These are phyloP conservation scores for Ammodramus savannarum DNA, from an alignment of 2,113 vertebrate genomes.

Conservation along the genomic window DNA sequence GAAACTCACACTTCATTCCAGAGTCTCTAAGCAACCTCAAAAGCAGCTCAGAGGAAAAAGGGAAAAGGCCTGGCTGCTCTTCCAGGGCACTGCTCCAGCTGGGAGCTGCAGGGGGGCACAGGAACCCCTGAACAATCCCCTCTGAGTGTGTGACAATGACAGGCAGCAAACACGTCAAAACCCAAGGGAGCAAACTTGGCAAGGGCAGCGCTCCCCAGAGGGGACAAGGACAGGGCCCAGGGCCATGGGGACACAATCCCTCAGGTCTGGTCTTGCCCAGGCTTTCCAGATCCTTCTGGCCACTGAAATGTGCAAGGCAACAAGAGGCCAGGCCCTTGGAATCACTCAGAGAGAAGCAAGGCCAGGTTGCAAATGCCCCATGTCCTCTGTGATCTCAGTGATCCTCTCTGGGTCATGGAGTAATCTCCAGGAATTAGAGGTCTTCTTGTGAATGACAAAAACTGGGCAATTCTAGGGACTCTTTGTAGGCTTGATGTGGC, in stretches of 20 bases:
- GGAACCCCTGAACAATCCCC: background rate
- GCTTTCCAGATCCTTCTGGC: background rate
- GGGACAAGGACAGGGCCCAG: accelerated
- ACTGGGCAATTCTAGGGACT: background rate
- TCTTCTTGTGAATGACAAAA: background rate
- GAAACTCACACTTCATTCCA: background rate
- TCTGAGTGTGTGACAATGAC: accelerated
- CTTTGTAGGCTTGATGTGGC: background rate
- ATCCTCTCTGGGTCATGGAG: background rate
- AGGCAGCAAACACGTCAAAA: background rate
- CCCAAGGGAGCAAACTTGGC: background rate
- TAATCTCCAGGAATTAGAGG: background rate
- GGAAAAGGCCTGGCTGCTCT: background rate
- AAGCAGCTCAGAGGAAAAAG: background rate
- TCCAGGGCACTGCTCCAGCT: background rate
- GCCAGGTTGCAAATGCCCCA: background rate
- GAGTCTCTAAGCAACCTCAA: background rate
- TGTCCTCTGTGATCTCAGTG: background rate
- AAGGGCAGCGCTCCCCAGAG: accelerated
- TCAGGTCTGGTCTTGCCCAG: conserved; percentile 29
- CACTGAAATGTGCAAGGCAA: background rate
- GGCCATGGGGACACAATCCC: background rate
- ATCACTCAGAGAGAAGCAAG: background rate
- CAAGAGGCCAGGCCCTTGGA: background rate
- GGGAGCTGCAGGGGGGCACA: background rate